A percentile compares a stretch with the other conserved stretches of the same genome.
phyloP scores from a whole-genome alignment of 1,140 invertebrate genomes.

The Magallana ariakensis region DNA sequence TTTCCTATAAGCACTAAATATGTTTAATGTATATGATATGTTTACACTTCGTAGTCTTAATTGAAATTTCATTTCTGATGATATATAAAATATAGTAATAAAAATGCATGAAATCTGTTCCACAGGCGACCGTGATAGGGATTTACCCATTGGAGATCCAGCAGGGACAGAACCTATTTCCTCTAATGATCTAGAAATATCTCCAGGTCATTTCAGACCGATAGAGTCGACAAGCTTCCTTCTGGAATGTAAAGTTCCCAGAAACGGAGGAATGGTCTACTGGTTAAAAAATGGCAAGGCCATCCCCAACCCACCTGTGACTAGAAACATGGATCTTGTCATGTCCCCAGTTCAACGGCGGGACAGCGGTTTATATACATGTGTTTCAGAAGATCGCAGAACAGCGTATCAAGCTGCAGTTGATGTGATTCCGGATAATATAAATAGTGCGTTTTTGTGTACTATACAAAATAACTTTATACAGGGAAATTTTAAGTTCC shows the following conservation, averaged over 20 bases:
- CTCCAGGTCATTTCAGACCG: neutral
- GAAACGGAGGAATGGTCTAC: neutral
- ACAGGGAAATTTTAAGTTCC: no score
- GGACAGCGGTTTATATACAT: neutral
- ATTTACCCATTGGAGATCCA: no score
- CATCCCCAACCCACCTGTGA: neutral
- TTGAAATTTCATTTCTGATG: no score
- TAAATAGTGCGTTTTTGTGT: neutral
- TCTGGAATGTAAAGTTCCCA: neutral
- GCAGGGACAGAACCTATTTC: no score
- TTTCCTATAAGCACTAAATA: no score
- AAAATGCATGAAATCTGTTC: no score
- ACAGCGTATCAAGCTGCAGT: neutral
- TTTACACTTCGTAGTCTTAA: no score
- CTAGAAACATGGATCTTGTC: neutral
- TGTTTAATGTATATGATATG: no score
- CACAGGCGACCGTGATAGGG: no score
- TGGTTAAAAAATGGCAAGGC: neutral
- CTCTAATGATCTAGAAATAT: neutral
- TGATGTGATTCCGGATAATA: neutral
- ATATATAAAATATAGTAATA: no score
- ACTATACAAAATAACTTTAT: no score
- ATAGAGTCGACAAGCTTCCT: neutral
- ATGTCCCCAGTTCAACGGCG: neutral
- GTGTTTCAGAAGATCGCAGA: neutral